Evolutionary conservation across 2,888 invertebrate species (phyloP), one percentile per base, ranked within the genome.

Genomic region (Himalopsyche anomala): DNA sequence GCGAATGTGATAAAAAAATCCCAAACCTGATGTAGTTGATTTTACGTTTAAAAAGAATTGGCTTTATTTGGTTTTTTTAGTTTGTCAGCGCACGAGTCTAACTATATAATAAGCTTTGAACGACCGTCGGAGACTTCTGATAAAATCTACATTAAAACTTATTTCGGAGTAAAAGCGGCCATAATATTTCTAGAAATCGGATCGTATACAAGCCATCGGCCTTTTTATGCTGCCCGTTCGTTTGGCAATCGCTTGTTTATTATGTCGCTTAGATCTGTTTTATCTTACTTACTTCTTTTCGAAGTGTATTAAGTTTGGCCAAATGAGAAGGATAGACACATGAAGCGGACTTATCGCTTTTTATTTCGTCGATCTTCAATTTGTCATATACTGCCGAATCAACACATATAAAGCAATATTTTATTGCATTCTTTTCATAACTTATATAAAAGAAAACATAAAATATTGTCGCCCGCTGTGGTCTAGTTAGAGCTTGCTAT

Each of bases 91-190:
- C 82, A 82, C 6, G 80, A 11, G 80, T 42, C 80, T n/a, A 51
- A 51, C 80, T 74, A 51, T 51, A 80, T 80, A 45, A 80, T 45
- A 80, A 56, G 56, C 82, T 38, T 82, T 56, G 82, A 56, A 56
- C 56, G 54, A 36, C 38, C 82, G 82, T 40, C 80, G 79, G 80
- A 80, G 69, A 74, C 45, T 74, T 17, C 80, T 83, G 87, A 87
- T 87, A 87, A 87, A 85, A 87, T 87, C 87, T 86, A 85, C 87
- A 87, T 87, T 86, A 87, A 87, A 87, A 87, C 86, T 86, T 86
- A 85, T 84, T 87, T 87, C 56, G 69, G 81, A 86, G 82, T 74
- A 80, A 79, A 51, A 79, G 56, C 15, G 79, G 56, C 81, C 45
- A 54, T 51, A 85, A 69, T 62, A 69, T 74, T 74, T 74, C 74